phyloP scores from a whole-genome alignment of 1,140 invertebrate genomes.

The Mamestra configurata region DNA sequence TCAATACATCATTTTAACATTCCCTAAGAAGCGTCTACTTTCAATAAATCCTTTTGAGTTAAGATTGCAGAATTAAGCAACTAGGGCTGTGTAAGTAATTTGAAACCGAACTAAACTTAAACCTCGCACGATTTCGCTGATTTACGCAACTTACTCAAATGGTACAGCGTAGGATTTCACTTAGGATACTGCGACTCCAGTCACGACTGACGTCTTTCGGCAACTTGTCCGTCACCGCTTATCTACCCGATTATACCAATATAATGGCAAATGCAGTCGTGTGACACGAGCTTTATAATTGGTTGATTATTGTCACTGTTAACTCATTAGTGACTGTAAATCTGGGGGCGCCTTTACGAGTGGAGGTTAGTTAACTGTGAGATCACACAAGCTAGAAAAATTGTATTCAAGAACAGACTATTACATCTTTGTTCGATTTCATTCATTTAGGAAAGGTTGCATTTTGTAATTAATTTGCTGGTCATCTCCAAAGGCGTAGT shows the following conservation, averaged over 20 bases:
- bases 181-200: slow-evolving; percentile 51
- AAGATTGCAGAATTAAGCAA: slow-evolving; percentile 40
- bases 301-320: slow-evolving; percentile 40
- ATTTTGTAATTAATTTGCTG: slow-evolving; percentile 18
- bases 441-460: not conserved
- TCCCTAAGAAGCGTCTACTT: not conserved
- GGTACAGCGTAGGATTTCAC: slow-evolving; percentile 50
- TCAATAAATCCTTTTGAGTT: slow-evolving; percentile 18
- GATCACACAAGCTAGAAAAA: not conserved
- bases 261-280: slow-evolving; percentile 47
- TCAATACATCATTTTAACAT: not conserved
- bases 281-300: slow-evolving; percentile 50
- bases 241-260: slow-evolving; percentile 50
- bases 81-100: slow-evolving; percentile 46
- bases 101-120: slow-evolving; percentile 48
- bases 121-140: slow-evolving; percentile 48
- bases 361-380: not conserved
- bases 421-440: not conserved
- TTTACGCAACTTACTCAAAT: slow-evolving; percentile 52
- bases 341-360: not conserved
- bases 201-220: slow-evolving; percentile 54
- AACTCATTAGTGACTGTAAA: slow-evolving; percentile 15
- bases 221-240: slow-evolving; percentile 51
- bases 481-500: not conserved
- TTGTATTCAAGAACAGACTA: not conserved